A percentile compares a stretch with the other conserved stretches of the same genome.
These are phyloP conservation scores for Caenorhabditis uteleia DNA, from an alignment of 2,888 invertebrate species.

Conservation along the genomic window DNA sequence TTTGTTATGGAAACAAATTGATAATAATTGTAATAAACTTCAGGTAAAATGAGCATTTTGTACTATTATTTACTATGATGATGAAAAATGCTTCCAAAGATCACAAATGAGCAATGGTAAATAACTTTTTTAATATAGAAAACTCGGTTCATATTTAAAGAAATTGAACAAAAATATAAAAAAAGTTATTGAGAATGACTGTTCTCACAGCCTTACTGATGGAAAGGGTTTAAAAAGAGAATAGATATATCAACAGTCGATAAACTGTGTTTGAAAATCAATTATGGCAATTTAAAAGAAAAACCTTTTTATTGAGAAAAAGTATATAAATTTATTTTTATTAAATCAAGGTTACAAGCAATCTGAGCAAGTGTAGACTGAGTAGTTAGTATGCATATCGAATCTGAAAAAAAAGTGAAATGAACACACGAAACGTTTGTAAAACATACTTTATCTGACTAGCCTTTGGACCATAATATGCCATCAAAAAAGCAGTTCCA, in stretches of 20 bases:
- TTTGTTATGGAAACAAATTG: too few relatives aligned
- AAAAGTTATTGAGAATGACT: too few relatives aligned
- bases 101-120: too few relatives aligned
- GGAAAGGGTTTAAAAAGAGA: neutral
- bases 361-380: slow-evolving; percentile 1
- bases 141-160: too few relatives aligned
- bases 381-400: slow-evolving; percentile 3
- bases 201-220: too few relatives aligned
- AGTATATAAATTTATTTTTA: neutral
- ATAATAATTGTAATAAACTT: too few relatives aligned
- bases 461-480: slow-evolving; percentile 71
- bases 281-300: neutral
- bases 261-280: neutral
- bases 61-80: too few relatives aligned
- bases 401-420: slow-evolving; percentile 6
- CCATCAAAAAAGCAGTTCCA: slow-evolving; percentile 71
- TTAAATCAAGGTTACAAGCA: slow-evolving; percentile 1
- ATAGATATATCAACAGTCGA: neutral
- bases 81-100: too few relatives aligned
- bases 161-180: too few relatives aligned
- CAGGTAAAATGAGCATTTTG: too few relatives aligned
- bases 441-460: slow-evolving; percentile 31
- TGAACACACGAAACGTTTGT: too few relatives aligned
- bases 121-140: too few relatives aligned
- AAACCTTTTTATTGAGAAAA: neutral